phyloP scores from a whole-genome alignment of 2,888 invertebrate genomes.

The Hyles lineata region DNA sequence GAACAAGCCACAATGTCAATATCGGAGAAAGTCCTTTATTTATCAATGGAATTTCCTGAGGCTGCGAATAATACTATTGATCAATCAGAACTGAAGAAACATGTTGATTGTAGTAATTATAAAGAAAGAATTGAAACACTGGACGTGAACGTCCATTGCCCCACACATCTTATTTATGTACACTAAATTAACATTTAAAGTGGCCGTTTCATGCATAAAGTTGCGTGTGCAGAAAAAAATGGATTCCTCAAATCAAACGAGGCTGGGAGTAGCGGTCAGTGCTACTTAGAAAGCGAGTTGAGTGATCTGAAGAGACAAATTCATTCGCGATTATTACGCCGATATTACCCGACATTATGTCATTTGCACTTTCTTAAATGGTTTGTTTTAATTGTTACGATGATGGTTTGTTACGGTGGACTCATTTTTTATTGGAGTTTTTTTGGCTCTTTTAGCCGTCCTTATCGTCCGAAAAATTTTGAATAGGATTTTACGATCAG shows the following conservation, averaged over 20 bases:
- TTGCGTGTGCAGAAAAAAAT: conserved; percentile 18
- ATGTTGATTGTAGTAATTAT: too few relatives aligned
- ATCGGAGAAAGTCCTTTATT: too few relatives aligned
- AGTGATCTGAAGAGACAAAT: conserved; percentile 21
- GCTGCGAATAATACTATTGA: background rate
- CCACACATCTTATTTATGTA: background rate
- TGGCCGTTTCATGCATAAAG: conserved; percentile 3
- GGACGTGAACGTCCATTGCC: background rate
- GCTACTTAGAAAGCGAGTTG: conserved; percentile 25
- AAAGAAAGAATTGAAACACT: background rate
- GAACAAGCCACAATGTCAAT: too few relatives aligned
- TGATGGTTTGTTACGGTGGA: background rate
- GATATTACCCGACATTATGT: conserved; percentile 9
- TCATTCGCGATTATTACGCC: conserved; percentile 29
- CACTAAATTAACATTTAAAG: conserved; percentile 6
- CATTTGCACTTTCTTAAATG: conserved; percentile 11
- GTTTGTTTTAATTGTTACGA: conserved; percentile 2
- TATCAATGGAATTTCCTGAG: too few relatives aligned
- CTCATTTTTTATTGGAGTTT: background rate
- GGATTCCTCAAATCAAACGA: conserved; percentile 13
- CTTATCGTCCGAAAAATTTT: too few relatives aligned
- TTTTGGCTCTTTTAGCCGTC: too few relatives aligned
- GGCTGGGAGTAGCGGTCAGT: conserved; percentile 25
- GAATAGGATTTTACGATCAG: too few relatives aligned
- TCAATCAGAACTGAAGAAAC: background rate